These are phyloP conservation scores for Bradypus variegatus DNA, from an alignment of 2,797 vertebrate genomes.

Conservation along the genomic window DNA sequence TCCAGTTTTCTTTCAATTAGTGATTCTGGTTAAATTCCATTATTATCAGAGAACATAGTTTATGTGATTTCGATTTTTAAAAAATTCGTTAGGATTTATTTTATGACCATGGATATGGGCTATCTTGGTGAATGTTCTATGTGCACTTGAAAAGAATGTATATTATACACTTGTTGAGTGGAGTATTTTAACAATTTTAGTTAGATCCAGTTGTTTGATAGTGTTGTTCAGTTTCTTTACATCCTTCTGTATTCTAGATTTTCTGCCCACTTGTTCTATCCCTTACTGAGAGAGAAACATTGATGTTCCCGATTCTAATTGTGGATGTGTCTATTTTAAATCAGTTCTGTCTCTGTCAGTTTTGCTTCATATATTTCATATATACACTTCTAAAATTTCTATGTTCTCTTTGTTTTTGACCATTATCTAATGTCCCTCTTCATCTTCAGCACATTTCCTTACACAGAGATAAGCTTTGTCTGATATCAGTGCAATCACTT, in stretches of 20 bases:
- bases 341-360: too few relatives aligned
- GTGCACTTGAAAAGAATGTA: background rate
- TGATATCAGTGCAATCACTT: too few relatives aligned
- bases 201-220: background rate
- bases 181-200: background rate
- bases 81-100: background rate
- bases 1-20: background rate
- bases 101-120: background rate
- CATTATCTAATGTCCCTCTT: too few relatives aligned
- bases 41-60: background rate
- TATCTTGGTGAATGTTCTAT: background rate
- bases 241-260: background rate
- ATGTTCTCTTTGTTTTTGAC: too few relatives aligned
- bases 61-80: background rate
- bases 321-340: too few relatives aligned
- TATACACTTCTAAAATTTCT: too few relatives aligned
- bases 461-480: too few relatives aligned
- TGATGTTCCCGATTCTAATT: too few relatives aligned
- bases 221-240: background rate
- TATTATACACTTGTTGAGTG: background rate
- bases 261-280: background rate
- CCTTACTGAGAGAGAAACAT: background rate
- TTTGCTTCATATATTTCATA: background rate
- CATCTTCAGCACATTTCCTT: too few relatives aligned
- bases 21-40: background rate